phyloP scores from a whole-genome alignment of 2,113 vertebrate species.

The Podilymbus podiceps region DNA sequence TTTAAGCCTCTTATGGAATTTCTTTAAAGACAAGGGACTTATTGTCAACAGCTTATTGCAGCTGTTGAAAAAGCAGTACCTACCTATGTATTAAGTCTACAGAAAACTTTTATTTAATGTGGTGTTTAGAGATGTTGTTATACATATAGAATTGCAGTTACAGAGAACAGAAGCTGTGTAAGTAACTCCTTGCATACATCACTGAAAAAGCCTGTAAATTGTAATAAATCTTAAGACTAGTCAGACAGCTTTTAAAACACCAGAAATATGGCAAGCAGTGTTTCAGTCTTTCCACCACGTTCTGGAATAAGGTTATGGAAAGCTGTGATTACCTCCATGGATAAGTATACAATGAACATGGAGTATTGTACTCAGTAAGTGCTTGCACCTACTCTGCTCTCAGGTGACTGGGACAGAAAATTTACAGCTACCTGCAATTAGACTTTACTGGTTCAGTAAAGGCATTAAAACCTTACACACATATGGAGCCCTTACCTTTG shows the following conservation, averaged over 20 bases:
- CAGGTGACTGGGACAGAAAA: neutral
- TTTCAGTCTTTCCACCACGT: neutral
- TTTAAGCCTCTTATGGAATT: neutral
- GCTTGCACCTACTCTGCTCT: neutral
- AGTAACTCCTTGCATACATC: neutral
- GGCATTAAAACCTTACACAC: neutral
- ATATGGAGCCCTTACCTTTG: neutral
- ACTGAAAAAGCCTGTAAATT: neutral
- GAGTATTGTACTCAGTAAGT: neutral
- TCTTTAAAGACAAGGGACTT: neutral
- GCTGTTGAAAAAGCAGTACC: neutral
- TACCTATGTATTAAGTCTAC: neutral
- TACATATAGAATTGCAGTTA: neutral
- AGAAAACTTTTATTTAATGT: neutral
- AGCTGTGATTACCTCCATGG: neutral
- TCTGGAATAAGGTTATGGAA: neutral
- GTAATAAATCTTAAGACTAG: neutral
- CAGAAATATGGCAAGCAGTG: neutral
- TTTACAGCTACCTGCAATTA: neutral
- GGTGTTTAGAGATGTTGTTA: neutral
- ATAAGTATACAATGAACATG: neutral
- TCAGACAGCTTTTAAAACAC: neutral
- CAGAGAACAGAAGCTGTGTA: neutral
- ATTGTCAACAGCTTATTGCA: neutral
- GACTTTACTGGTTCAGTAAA: neutral